Base-by-base conservation (phyloP, 2,888 invertebrate species). In the Aleiodes alternator region DNA sequence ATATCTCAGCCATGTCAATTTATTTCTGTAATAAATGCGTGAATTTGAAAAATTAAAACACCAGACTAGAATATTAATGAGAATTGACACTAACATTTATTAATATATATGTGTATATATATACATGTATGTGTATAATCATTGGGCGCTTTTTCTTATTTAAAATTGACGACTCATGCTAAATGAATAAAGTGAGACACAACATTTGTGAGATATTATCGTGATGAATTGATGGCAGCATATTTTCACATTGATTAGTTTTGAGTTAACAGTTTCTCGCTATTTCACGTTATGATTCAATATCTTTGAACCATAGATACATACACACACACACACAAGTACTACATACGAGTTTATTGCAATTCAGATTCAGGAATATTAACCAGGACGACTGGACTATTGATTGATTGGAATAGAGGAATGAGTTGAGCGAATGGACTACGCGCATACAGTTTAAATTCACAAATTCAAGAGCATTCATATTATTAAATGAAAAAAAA, bases 341-440 rank as follows among this genome's bases (percentile, higher is more conserved):
- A 9, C 9, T 23, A 43, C 43, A 43, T 11, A 43, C 43, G 0
- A 43, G 43, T 43, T 43, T 43, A 43, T 43, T 43, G 43, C 43
- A 43, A 43, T 43, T 43, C 43, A 9, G 9, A 43, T 43, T 43
- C 43, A 69, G 61, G 51, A 50, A 59, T 70, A 75, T 73, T 70
- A 78, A 76, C 59, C 69, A 69, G 38, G 75, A 64, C 61, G 73
- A 14, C 69, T 34, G 68, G 66, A 76, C 73, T 78, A 73, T 78
- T 76, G 75, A 78, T 75, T 75, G 59, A 75, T 78, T 59, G 73
- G 43, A 9, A 43, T 43, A 8, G 43, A 64, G 43, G 48, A 64
- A 48, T 64, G 64, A 64, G 43, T 61, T 8, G 16, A 43, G 8
- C 11, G 43, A 6, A 38, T 64, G 16, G 14, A 43, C 43, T 31